Evolutionary conservation across 2,888 invertebrate species (phyloP), one percentile per base, ranked within the genome.

Genomic region (Caenorhabditis zanzibari): DNA sequence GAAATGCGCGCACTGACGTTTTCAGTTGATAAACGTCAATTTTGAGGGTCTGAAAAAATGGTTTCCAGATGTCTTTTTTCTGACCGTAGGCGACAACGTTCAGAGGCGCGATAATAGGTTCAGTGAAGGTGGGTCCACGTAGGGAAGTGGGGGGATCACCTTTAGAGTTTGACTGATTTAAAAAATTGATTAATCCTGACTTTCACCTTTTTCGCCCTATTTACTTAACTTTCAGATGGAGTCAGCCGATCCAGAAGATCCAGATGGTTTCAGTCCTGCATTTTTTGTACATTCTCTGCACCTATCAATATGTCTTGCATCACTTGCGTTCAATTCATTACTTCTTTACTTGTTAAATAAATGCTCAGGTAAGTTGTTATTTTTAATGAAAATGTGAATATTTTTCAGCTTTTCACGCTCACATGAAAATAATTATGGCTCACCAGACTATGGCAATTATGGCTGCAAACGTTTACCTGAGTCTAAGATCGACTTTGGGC

Each of bases 391-490:
- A 44, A 5, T 1, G 3, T 44, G 44, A 44, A 44, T 44, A 14
- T 44, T 5, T 38, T 38, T 38, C 38, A 81, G 84, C 73, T 0
- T 84, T 84, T 49, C 84, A 84, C 44, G 19, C 38, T n/a, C 84
- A 84, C 56, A 81, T 84, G 81, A 81, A 75, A 28, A 81, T 84
- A 4, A 84, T 84, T 19, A 66, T 80, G 59, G 73, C 73, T 1
- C 56, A 84, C 47, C 63, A 77, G 32, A 84, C 84, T 19, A 24
- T 81, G 68, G 72, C 84, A 3, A 66, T 84, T 7, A 81, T 81
- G 58, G 71, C 71, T 7, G 76, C 76, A 12, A 58, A 63, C 24
- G 49, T 76, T 32, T 84, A 76, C 32, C 66, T 84, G 6, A 26
- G 76, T 10, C 47, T 84, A 3, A 28, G 84, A 24, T 68, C 73